These are phyloP conservation scores for Spilarctia lutea DNA, from an alignment of 2,888 invertebrate genomes.

Conservation along the genomic window DNA sequence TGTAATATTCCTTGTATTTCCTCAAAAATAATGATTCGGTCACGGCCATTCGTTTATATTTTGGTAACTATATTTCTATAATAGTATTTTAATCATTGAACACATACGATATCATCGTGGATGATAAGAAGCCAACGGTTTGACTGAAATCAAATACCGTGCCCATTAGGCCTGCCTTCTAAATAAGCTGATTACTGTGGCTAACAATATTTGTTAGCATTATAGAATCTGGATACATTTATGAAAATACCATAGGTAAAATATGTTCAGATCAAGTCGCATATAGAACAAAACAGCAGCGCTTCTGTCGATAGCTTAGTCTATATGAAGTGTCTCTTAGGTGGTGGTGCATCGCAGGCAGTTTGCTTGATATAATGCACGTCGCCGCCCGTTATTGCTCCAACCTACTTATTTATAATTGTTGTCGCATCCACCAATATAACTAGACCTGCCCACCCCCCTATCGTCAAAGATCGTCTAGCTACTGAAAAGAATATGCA, in stretches of 20 bases:
- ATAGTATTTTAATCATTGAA: too few relatives aligned
- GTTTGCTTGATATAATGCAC: slow-evolving; percentile 85
- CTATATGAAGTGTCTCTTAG: slow-evolving; percentile 74
- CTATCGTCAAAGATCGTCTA: slow-evolving; percentile 34
- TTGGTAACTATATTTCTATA: too few relatives aligned
- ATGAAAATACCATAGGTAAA: neutral
- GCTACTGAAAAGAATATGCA: slow-evolving; percentile 23
- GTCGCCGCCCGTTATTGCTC: slow-evolving; percentile 82
- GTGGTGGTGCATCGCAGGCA: slow-evolving; percentile 82
- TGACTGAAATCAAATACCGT: too few relatives aligned
- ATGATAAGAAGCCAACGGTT: too few relatives aligned
- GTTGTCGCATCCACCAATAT: slow-evolving; percentile 71
- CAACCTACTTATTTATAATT: slow-evolving; percentile 86
- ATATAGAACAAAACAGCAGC: neutral
- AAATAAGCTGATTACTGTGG: too few relatives aligned
- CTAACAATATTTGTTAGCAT: too few relatives aligned
- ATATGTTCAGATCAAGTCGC: neutral
- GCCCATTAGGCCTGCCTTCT: too few relatives aligned
- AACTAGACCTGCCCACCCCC: slow-evolving; percentile 57
- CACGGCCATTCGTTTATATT: too few relatives aligned
- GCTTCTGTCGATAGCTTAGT: slow-evolving; percentile 50
- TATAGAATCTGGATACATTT: too few relatives aligned
- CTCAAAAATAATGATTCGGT: too few relatives aligned
- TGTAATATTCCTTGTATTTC: too few relatives aligned
- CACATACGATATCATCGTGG: too few relatives aligned